phyloP scores from a whole-genome alignment of 2,797 vertebrate species.

The Aulostomus chinensis region DNA sequence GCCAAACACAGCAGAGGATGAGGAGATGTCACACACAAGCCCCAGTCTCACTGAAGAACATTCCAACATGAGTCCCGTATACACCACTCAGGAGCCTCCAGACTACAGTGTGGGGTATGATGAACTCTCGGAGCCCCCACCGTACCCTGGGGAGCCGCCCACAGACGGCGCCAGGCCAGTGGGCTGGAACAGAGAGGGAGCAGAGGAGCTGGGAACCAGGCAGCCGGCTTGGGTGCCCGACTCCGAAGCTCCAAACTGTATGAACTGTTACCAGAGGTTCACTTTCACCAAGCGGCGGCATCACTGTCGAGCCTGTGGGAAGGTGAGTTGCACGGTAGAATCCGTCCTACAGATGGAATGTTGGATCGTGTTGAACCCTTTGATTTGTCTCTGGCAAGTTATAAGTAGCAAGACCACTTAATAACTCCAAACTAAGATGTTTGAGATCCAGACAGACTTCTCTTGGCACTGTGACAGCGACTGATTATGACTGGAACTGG shows the following conservation, averaged over 20 bases:
- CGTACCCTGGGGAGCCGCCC: constrained; percentile 68
- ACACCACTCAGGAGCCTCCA: constrained; percentile 49
- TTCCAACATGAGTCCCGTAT: constrained; percentile 28
- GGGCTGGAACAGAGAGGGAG: constrained; percentile 55
- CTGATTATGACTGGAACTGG: too few relatives aligned
- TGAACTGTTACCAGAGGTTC: constrained; percentile 92
- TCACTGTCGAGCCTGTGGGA: constrained; percentile 96
- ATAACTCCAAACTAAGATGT: too few relatives aligned
- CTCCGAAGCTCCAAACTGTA: constrained; percentile 93
- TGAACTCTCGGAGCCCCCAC: constrained; percentile 80
- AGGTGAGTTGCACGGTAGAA: too few relatives aligned
- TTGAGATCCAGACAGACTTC: too few relatives aligned
- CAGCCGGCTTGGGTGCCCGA: constrained; percentile 95
- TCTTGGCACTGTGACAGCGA: too few relatives aligned
- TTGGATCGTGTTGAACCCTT: too few relatives aligned
- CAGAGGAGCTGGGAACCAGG: constrained; percentile 75
- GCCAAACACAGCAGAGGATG: constrained; percentile 26
- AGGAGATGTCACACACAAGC: constrained; percentile 39
- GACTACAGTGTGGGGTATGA: constrained; percentile 64
- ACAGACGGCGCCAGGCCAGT: constrained; percentile 25
- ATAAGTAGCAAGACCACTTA: too few relatives aligned
- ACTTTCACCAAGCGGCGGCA: constrained; percentile 95
- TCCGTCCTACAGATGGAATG: too few relatives aligned
- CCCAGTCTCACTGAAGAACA: constrained; percentile 31
- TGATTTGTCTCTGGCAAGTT: too few relatives aligned